Evolutionary conservation across 2,888 invertebrate species (phyloP).

Genomic region (Drosophila koepferae): DNA sequence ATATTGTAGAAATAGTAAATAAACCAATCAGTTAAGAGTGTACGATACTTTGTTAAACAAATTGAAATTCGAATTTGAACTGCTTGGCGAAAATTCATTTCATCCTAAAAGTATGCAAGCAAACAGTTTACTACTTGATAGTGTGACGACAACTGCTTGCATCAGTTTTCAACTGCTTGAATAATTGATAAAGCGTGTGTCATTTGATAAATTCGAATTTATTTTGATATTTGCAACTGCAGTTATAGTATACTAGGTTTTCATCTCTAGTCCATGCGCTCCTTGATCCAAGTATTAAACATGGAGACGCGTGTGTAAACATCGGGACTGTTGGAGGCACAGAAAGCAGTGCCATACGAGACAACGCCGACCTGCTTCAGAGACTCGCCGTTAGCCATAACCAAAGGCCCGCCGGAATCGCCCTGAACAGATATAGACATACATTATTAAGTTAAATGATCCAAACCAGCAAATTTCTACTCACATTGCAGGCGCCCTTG

Average conservation of each 20-base stretch:
- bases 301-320: slow-evolving; percentile 84
- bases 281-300: slow-evolving; percentile 83
- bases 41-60: not conserved
- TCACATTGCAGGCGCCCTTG: slow-evolving; percentile 84
- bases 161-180: slow-evolving; percentile 7
- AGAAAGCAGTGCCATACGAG: slow-evolving; percentile 84
- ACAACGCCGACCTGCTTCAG: slow-evolving; percentile 83
- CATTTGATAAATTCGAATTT: not conserved
- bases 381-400: slow-evolving; percentile 76
- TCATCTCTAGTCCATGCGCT: slow-evolving; percentile 64
- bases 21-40: slow-evolving; percentile 12
- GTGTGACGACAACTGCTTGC: not conserved
- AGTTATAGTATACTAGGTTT: not conserved
- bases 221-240: not conserved
- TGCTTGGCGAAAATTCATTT: not conserved
- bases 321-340: slow-evolving; percentile 83
- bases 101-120: slow-evolving; percentile 9
- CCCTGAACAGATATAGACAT: slow-evolving; percentile 66
- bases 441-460: not conserved
- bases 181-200: not conserved
- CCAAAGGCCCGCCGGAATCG: slow-evolving; percentile 85
- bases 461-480: slow-evolving; percentile 16
- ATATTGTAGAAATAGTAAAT: not conserved
- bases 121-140: not conserved
- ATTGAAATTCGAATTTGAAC: not conserved